A percentile compares a stretch with the other conserved stretches of the same genome.
These are phyloP conservation scores for Microcaecilia unicolor DNA, from an alignment of 2,797 vertebrate species.

Conservation along the genomic window DNA sequence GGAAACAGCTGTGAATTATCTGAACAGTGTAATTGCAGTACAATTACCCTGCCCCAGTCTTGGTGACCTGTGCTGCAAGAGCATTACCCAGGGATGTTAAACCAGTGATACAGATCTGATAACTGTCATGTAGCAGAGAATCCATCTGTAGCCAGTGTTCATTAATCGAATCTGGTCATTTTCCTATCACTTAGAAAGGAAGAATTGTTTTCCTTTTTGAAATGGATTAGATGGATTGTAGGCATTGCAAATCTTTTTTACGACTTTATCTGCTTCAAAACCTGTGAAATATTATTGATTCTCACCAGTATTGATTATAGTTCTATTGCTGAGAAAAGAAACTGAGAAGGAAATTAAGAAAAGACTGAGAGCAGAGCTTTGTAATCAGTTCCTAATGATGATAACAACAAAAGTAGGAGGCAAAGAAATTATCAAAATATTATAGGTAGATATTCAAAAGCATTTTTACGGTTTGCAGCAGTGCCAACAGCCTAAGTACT, in stretches of 20 bases:
- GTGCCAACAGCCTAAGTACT: no score
- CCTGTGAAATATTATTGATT: not conserved
- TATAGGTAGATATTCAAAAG: no score
- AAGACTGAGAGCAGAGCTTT: no score
- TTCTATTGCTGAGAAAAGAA: not conserved
- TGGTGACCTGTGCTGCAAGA: constrained; percentile 13
- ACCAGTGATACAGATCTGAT: constrained; percentile 7
- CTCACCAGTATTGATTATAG: not conserved
- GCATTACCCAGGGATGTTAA: not conserved
- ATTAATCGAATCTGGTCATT: not conserved
- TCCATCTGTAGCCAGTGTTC: not conserved
- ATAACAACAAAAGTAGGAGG: no score
- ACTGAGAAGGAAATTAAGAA: no score
- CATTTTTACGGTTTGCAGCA: no score
- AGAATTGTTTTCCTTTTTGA: not conserved
- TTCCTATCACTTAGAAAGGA: not conserved
- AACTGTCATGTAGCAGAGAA: not conserved
- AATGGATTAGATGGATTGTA: not conserved
- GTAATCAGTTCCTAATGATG: no score
- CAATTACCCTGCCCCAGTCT: constrained; percentile 15
- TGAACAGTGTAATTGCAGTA: constrained; percentile 16
- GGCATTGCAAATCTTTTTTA: not conserved
- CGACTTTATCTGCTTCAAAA: not conserved
- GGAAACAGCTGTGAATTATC: constrained; percentile 4
- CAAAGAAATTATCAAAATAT: no score